Conservation (phyloP, 1,140 invertebrate species). For the Hyphantria cunea region DNA sequence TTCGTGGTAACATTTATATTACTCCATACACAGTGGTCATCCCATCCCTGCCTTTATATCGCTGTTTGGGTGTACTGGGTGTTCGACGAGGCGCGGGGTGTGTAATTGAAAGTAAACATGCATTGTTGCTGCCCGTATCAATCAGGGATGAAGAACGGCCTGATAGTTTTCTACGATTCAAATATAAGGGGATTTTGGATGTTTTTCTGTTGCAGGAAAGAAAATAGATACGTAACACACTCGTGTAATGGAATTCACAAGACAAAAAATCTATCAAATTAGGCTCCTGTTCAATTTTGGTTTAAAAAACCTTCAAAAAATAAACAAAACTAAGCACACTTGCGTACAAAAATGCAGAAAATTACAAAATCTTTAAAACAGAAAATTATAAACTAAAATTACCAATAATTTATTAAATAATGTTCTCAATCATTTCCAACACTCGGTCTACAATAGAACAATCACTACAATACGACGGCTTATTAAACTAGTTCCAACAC, state of each 20-base stretch:
- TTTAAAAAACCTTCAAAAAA: too few relatives aligned
- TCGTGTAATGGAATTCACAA: background rate
- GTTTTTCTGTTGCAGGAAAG: background rate
- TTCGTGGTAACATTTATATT: too few relatives aligned
- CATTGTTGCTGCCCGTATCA: constrained; percentile 71
- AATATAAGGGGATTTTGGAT: constrained; percentile 26
- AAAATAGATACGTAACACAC: background rate
- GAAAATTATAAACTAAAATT: too few relatives aligned
- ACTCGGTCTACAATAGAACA: too few relatives aligned
- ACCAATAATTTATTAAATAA: too few relatives aligned
- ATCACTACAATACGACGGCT: background rate
- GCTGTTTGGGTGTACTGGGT: constrained; percentile 21
- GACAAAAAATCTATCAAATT: too few relatives aligned
- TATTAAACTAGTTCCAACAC: constrained; percentile 23
- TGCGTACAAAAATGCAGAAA: too few relatives aligned
- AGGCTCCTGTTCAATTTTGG: too few relatives aligned
- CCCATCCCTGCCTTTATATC: constrained; percentile 9
- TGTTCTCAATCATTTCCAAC: too few relatives aligned
- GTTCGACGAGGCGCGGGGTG: constrained; percentile 33
- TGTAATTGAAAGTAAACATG: constrained; percentile 75
- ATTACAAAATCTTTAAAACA: too few relatives aligned
- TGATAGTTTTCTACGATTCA: constrained; percentile 50
- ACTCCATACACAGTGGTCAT: background rate
- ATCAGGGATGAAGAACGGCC: constrained; percentile 47
- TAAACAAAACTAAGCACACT: too few relatives aligned